Percentiles rank a stretch among this genome's conserved stretches.
Evolutionary conservation across 2,797 vertebrate genomes (phyloP).

Genomic region (Bovichtus variegatus): DNA sequence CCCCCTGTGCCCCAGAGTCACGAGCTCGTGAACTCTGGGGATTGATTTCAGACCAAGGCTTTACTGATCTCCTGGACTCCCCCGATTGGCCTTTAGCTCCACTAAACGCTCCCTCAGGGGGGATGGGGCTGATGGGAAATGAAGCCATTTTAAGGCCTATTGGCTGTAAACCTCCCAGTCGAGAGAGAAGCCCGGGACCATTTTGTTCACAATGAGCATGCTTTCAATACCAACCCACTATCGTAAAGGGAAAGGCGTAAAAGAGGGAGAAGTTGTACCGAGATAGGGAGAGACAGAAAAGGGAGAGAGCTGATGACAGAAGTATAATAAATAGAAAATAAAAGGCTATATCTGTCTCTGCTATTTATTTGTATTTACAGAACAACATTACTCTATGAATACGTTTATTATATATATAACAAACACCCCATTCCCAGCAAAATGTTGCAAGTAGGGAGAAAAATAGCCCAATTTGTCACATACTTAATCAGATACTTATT

Average conservation of each 20-base stretch:
- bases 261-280: background rate
- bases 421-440: background rate
- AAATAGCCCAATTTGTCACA: background rate
- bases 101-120: conserved; percentile 52
- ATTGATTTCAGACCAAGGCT: conserved; percentile 63
- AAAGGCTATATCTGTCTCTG: background rate
- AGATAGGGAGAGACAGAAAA: background rate
- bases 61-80: conserved; percentile 53
- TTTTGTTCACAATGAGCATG: conserved; percentile 34
- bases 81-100: conserved; percentile 65
- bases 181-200: conserved; percentile 22
- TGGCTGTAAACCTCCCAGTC: conserved; percentile 33
- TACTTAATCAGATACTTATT: conserved; percentile 1
- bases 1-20: conserved; percentile 33
- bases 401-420: background rate
- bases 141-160: conserved; percentile 56
- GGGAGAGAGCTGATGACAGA: background rate
- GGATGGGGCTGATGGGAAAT: conserved; percentile 53
- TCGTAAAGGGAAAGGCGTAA: background rate
- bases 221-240: conserved; percentile 21
- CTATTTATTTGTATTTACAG: conserved; percentile 1
- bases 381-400: background rate
- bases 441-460: background rate
- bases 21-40: conserved; percentile 52
- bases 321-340: background rate